Percentiles rank a stretch among this genome's conserved stretches.
These are phyloP conservation scores for Antedon mediterranea DNA, from an alignment of 53 echinoderm and acorn worm genomes.

Conservation along the genomic window DNA sequence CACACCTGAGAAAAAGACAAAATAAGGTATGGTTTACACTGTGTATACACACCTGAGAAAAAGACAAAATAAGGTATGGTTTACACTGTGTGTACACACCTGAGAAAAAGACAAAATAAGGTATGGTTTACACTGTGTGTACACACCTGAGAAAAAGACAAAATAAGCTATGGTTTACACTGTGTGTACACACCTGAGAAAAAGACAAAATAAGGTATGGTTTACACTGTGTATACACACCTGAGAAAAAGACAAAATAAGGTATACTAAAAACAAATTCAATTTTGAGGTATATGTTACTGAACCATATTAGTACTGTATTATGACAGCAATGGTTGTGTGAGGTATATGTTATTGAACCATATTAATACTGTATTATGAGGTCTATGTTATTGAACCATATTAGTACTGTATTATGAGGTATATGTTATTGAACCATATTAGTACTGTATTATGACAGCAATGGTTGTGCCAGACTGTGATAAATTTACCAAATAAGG, in stretches of 20 bases:
- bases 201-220: slow-evolving; percentile 20
- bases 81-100: slow-evolving; percentile 94
- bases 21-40: slow-evolving; percentile 57
- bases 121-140: slow-evolving; percentile 90
- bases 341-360: too few relatives aligned
- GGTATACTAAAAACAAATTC: too few relatives aligned
- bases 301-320: too few relatives aligned
- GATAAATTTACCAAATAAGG: too few relatives aligned
- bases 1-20: slow-evolving; percentile 32
- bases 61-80: slow-evolving; percentile 21
- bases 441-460: too few relatives aligned
- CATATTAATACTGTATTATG: too few relatives aligned
- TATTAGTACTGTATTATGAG: too few relatives aligned
- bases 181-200: slow-evolving; percentile 71
- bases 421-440: too few relatives aligned
- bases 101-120: background rate
- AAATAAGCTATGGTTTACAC: slow-evolving; percentile 52
- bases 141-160: slow-evolving; percentile 40
- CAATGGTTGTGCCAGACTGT: too few relatives aligned
- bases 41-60: slow-evolving; percentile 65
- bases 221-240: slow-evolving; percentile 91
- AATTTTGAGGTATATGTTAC: too few relatives aligned
- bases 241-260: slow-evolving; percentile 11
- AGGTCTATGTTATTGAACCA: too few relatives aligned
- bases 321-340: too few relatives aligned